Base-by-base conservation (phyloP, 2,888 invertebrate genomes). In the Abscondita cerata region DNA sequence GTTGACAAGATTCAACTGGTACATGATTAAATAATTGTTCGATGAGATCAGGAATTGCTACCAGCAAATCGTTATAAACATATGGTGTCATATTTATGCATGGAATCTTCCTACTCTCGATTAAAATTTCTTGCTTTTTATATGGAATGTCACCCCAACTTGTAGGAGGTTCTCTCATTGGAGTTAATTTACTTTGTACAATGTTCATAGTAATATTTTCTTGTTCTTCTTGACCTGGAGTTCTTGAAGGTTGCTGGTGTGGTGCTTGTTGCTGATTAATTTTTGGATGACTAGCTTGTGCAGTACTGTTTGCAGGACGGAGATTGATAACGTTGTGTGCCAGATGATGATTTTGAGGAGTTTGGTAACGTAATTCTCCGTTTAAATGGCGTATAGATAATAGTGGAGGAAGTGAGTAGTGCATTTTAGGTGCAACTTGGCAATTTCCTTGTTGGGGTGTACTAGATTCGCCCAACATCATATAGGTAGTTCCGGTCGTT, bases 71-170 rank as follows among this genome's bases (percentile, higher is more conserved):
- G 16, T 89, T 86, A 79, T 91, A 91, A 69, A 89, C 87, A 82
- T 89, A 92, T 12, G 93, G 91, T 83, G 93, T 92, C 81, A 91
- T 89, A 81, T 94, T 94, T 76, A 95, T 92, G 81, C 92, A 93
- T 54, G 91, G 91, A 70, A 94, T 89, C 85, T 92, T 86, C 73
- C 89, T 89, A 74, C 89, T 90, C 76, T 91, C 91, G 56, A 94
- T 89, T 65, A 90, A 83, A 40, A 91, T 92, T 76, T 91, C 91
- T 75, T 92, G 92, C 47, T 93, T 87, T 83, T 90, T 90, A 81
- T 90, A 91, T 72, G 91, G 90, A 78, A 86, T 86, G 81, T 88
- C 89, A 78, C 85, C 85, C 74, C 87, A 86, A 76, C 85, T 84
- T 64, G 86, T 83, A 68, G 84, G 84, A 75, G 89, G 85, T 75